These are phyloP conservation scores for Marasmarcha lunaedactyla DNA, from an alignment of 2,888 invertebrate species.

Conservation along the genomic window DNA sequence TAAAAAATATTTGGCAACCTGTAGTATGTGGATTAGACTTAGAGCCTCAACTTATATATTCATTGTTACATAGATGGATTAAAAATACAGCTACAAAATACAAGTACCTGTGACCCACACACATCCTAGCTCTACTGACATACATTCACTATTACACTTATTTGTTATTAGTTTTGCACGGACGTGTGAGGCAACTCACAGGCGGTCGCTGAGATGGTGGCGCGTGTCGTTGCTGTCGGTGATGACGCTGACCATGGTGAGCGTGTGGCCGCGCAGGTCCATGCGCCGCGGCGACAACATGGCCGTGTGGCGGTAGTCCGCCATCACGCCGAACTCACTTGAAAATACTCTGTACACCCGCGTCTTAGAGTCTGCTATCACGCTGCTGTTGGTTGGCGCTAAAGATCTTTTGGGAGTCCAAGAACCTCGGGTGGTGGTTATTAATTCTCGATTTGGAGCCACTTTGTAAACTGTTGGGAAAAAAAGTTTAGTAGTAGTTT, in stretches of 20 bases:
- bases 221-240: constrained; percentile 50
- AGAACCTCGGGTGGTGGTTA: constrained; percentile 28
- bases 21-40: too few species aligned
- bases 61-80: too few species aligned
- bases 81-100: too few species aligned
- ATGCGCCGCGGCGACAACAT: constrained; percentile 32
- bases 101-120: too few species aligned
- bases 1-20: too few species aligned
- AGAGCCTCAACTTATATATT: too few species aligned
- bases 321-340: constrained; percentile 27
- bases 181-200: too few species aligned
- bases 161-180: too few species aligned
- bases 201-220: constrained; percentile 43
- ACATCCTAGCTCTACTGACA: too few species aligned
- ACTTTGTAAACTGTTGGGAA: constrained; percentile 47
- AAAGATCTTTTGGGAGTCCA: constrained; percentile 24
- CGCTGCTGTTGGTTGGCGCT: background rate
- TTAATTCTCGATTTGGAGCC: constrained; percentile 28
- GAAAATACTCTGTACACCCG: background rate
- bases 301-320: constrained; percentile 33
- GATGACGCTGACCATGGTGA: constrained; percentile 47
- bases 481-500: too few species aligned
- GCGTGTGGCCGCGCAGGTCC: constrained; percentile 30
- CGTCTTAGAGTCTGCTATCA: background rate
- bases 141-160: too few species aligned